phyloP scores from a whole-genome alignment of 2,797 vertebrate genomes.

The Neosilurus mollespiculum region DNA sequence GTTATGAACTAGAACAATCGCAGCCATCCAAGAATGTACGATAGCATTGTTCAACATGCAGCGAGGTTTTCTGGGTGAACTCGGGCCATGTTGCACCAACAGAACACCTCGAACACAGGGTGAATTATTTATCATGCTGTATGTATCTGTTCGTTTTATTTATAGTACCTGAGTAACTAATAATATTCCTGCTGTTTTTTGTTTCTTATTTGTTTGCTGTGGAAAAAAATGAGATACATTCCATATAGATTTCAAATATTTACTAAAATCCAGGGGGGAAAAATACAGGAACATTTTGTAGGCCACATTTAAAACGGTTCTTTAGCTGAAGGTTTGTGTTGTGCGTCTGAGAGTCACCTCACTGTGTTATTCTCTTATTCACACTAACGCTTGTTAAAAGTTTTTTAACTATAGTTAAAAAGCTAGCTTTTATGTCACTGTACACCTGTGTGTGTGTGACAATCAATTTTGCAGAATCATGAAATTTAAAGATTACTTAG shows the following conservation, averaged over 20 bases:
- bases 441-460: not conserved
- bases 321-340: not conserved
- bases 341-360: not conserved
- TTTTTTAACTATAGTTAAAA: not conserved
- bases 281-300: not conserved
- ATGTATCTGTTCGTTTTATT: not conserved
- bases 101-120: not conserved
- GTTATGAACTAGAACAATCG: conserved; percentile 8
- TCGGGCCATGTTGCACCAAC: not conserved
- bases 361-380: not conserved
- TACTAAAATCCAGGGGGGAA: no score
- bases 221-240: no score
- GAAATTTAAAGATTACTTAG: not conserved
- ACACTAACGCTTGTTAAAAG: not conserved
- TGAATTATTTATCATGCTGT: no score
- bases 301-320: no score
- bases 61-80: not conserved
- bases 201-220: no score
- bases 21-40: conserved; percentile 30
- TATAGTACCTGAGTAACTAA: not conserved
- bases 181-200: not conserved
- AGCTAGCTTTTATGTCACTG: not conserved
- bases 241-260: no score
- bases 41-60: conserved; percentile 5
- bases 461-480: not conserved